phyloP scores from a whole-genome alignment of 2,113 vertebrate genomes.

The Ploceus nigricollis region DNA sequence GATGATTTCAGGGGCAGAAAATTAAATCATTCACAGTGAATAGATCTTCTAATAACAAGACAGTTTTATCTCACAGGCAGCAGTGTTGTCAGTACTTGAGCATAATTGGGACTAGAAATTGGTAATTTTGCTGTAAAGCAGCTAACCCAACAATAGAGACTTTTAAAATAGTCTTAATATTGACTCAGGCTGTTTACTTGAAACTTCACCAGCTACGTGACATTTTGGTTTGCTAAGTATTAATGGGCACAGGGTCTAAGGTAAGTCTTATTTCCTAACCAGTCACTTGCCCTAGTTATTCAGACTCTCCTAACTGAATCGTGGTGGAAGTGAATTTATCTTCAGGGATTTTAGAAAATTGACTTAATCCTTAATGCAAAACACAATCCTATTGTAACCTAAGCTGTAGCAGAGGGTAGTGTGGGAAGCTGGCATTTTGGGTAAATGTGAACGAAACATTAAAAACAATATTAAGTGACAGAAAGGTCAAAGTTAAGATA shows the following conservation, averaged over 20 bases:
- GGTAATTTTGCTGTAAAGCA: neutral
- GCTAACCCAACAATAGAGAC: neutral
- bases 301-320: neutral
- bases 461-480: neutral
- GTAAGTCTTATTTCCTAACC: neutral
- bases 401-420: neutral
- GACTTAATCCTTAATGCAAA: neutral
- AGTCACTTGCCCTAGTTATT: neutral
- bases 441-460: neutral
- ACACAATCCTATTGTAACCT: neutral
- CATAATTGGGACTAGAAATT: slow-evolving; percentile 27
- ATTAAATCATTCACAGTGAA: slow-evolving; percentile 58
- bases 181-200: neutral
- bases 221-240: neutral
- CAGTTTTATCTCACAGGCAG: slow-evolving; percentile 22
- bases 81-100: neutral
- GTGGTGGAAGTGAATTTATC: neutral
- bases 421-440: neutral
- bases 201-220: neutral
- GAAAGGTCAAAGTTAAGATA: neutral
- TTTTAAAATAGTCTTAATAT: neutral
- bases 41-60: slow-evolving; percentile 26
- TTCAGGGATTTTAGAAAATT: neutral
- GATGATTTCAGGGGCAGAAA: slow-evolving; percentile 65
- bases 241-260: neutral